Evolutionary conservation across 1,140 invertebrate species (phyloP), one percentile per base, ranked within the genome.

Genomic region (Drosophila rhopaloa): DNA sequence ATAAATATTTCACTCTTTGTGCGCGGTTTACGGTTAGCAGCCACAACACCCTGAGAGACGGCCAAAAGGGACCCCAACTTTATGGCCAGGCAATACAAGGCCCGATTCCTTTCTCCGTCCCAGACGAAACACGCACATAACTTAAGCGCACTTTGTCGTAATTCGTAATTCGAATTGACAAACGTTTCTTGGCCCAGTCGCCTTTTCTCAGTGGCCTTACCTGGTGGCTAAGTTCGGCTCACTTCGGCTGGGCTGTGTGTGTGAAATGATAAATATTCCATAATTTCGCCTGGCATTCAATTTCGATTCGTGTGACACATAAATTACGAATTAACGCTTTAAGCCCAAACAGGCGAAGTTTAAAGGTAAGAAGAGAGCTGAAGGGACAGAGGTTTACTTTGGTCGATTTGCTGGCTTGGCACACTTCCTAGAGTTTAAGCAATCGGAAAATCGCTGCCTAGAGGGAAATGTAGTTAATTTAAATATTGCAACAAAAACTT

Each of bases 301-400:
- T 91, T 91, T 89, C 82, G 81, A 75, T 89, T 76, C 77, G 83
- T 86, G 84, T 91, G 91, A 91, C 90, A 92, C 90, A 92, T 92
- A 92, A 92, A 92, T 92, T 89, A 91, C 88, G 91, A 91, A 92
- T 92, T 91, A 92, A 92, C 84, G 90, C 90, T 91, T 91, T 89
- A 79, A 91, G 86, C 86, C 74, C 78, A 79, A 86, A 47, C 10
- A 61, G 53, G 24, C n/a, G 10, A 35, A 44, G 48, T 37, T 41
- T 24, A 16, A 27, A 27, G 14, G 14, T 5, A 29, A 13, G 24
- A n/a, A n/a, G 29, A 1, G 8, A 38, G 16, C n/a, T 41, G 9
- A 11, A 38, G 50, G 55, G 5, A 27, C 14, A 35, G 40, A 9
- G 37, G 9, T 24, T 55, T 32, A 5, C 35, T 53, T 47, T 46